Evolutionary conservation across 1,140 invertebrate genomes (phyloP).

Genomic region (Trachymyrmex septentrionalis): DNA sequence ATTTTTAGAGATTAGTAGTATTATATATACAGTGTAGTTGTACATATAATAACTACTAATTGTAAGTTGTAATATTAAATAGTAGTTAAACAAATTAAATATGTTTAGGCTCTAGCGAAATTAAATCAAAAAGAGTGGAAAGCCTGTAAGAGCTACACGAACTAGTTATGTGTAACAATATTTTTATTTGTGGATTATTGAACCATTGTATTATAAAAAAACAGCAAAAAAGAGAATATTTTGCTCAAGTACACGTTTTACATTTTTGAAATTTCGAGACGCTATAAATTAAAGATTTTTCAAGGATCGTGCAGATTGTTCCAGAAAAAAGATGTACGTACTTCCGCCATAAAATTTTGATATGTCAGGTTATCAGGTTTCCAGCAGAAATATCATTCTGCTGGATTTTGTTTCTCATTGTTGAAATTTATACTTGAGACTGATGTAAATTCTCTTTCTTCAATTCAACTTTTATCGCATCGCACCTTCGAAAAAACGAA

Average conservation of each 20-base stretch:
- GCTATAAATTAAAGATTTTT: background rate
- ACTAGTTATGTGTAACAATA: no score
- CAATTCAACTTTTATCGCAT: conserved; percentile 46
- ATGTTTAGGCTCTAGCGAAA: no score
- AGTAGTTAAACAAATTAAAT: no score
- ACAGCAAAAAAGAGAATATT: background rate
- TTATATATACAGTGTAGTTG: no score
- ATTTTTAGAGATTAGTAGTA: background rate
- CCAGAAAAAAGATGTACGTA: background rate
- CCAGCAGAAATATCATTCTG: background rate
- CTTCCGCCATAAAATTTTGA: conserved; percentile 28
- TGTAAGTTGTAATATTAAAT: no score
- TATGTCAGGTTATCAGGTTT: background rate
- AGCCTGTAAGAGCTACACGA: no score
- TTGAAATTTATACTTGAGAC: conserved; percentile 37
- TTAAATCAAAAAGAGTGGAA: no score
- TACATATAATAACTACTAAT: no score
- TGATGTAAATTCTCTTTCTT: conserved; percentile 41
- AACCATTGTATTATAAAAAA: background rate
- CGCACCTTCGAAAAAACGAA: conserved; percentile 28
- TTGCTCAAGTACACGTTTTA: background rate
- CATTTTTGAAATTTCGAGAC: background rate
- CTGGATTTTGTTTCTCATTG: conserved; percentile 10
- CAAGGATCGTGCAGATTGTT: background rate
- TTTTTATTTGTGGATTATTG: background rate